Evolutionary conservation across 2,113 vertebrate species (phyloP).

Genomic region (Dasyurus viverrinus): DNA sequence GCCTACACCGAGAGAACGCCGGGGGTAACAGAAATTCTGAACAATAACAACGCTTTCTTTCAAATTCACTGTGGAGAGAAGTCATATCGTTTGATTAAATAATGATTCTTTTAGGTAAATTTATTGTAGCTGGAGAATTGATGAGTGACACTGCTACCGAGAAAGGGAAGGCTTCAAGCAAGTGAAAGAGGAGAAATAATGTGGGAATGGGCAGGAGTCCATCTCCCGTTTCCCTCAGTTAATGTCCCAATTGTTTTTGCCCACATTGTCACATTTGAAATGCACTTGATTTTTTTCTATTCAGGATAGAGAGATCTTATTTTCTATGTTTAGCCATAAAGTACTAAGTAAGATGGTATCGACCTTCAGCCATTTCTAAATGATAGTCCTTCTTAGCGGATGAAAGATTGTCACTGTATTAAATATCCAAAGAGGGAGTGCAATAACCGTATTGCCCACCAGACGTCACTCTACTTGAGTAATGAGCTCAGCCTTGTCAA

Average conservation of each 20-base stretch:
- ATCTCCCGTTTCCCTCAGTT: not conserved
- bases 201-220: not conserved
- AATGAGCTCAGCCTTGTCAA: not conserved
- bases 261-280: not conserved
- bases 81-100: not conserved
- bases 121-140: not conserved
- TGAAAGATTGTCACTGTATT: not conserved
- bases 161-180: not conserved
- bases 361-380: not conserved
- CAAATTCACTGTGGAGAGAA: not conserved
- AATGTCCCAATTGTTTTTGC: not conserved
- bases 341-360: not conserved
- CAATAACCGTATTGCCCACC: not conserved
- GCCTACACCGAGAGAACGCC: not conserved
- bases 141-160: not conserved
- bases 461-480: not conserved
- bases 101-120: not conserved
- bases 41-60: not conserved
- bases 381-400: not conserved
- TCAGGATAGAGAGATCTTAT: not conserved
- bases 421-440: not conserved
- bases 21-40: not conserved
- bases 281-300: not conserved
- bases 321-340: not conserved
- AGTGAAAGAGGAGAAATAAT: not conserved